Percentiles rank a stretch among this genome's conserved stretches.
phyloP scores from a whole-genome alignment of 2,113 vertebrate species.

The Cynopterus brachyotis region DNA sequence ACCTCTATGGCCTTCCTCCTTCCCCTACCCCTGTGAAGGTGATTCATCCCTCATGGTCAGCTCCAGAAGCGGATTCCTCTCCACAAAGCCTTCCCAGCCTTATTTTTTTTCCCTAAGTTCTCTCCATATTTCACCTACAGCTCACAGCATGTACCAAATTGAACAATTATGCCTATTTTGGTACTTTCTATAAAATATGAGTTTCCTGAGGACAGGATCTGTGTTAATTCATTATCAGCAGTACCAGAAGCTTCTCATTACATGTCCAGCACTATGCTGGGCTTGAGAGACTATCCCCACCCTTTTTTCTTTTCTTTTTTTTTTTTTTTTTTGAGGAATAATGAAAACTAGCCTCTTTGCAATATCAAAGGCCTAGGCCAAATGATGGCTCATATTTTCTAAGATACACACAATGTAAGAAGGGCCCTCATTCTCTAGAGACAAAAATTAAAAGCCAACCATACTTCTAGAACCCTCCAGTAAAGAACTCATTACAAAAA shows the following conservation, averaged over 20 bases:
- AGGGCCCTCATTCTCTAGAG: neutral
- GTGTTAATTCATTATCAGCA: neutral
- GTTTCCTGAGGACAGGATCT: neutral
- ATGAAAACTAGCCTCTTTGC: neutral
- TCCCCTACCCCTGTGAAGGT: neutral
- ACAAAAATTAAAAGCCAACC: neutral
- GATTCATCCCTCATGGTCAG: rapidly evolving
- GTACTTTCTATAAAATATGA: neutral
- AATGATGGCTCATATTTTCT: neutral
- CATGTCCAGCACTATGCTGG: neutral
- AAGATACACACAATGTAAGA: neutral
- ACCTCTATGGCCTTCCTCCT: neutral
- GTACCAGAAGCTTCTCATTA: neutral
- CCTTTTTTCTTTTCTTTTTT: no score
- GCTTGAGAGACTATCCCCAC: neutral
- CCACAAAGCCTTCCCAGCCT: neutral
- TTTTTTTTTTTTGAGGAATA: neutral
- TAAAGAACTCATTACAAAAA: neutral
- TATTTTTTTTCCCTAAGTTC: neutral
- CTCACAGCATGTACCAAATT: neutral
- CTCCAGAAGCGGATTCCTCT: neutral
- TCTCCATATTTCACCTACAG: neutral
- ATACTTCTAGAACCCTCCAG: neutral
- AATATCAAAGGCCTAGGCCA: neutral
- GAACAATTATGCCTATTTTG: neutral